phyloP scores from a whole-genome alignment of 1,140 invertebrate species.

The Macrotrachela quadricornifera region DNA sequence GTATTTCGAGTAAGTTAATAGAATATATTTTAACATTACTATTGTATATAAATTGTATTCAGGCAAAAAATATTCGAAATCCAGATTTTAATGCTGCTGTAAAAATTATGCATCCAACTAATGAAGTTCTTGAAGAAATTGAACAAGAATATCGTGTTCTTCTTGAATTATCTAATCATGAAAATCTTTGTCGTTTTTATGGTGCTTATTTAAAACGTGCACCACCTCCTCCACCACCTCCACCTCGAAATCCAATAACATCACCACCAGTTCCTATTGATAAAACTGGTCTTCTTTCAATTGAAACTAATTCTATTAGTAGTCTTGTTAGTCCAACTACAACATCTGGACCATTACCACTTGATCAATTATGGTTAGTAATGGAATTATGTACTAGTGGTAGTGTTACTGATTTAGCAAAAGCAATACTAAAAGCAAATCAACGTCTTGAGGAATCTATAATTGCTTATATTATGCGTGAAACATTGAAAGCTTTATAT shows the following conservation, averaged over 20 bases:
- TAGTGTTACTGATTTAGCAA: constrained; percentile 55
- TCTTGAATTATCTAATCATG: constrained; percentile 46
- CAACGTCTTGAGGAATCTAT: constrained; percentile 42
- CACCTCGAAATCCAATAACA: neutral
- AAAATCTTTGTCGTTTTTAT: constrained; percentile 54
- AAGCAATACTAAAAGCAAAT: constrained; percentile 42
- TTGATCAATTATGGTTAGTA: constrained; percentile 62
- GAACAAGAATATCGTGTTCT: constrained; percentile 59
- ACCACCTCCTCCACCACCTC: no score
- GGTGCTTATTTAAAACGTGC: constrained; percentile 46
- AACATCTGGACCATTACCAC: constrained; percentile 13
- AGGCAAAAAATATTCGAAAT: no score
- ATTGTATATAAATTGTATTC: no score
- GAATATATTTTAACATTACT: constrained; percentile 1
- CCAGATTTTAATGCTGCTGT: constrained; percentile 44
- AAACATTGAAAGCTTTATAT: constrained; percentile 49
- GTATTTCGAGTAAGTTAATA: constrained; percentile 45
- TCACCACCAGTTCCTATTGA: neutral
- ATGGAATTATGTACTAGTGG: constrained; percentile 64
- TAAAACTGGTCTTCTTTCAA: neutral
- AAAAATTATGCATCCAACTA: constrained; percentile 58
- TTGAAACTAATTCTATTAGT: no score
- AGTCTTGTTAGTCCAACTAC: neutral
- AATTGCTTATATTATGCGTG: constrained; percentile 53
- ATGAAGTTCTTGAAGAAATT: constrained; percentile 62